Conservation (phyloP, 2,113 vertebrate genomes). For the Cnemophilus loriae region DNA sequence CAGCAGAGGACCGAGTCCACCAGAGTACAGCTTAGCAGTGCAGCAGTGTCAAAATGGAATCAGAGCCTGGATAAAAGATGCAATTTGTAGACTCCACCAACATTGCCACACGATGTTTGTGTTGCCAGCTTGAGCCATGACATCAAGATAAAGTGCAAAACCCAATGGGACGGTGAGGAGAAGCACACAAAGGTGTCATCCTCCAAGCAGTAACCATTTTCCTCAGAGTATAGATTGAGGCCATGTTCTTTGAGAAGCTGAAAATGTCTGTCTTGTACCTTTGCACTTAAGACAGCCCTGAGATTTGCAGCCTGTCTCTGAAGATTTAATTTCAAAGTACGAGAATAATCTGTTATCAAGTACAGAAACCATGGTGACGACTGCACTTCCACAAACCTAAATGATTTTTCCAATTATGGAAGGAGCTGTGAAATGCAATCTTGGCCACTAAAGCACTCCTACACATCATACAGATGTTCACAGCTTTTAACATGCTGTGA, state of each 20-base stretch:
- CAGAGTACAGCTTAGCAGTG: background rate
- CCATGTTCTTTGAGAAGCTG: background rate
- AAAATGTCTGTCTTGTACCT: background rate
- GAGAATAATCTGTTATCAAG: background rate
- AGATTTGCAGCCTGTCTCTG: background rate
- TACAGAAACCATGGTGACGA: background rate
- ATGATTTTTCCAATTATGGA: background rate
- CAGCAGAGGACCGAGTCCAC: background rate
- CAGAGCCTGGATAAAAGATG: background rate
- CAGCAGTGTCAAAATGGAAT: background rate
- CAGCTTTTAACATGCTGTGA: background rate
- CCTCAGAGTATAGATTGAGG: background rate
- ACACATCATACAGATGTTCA: background rate
- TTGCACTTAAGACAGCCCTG: background rate
- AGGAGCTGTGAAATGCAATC: background rate
- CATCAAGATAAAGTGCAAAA: background rate
- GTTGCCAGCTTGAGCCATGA: background rate
- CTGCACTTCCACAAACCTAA: background rate
- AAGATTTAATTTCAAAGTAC: background rate
- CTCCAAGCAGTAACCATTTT: background rate
- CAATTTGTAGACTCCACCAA: background rate
- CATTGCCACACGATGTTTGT: background rate
- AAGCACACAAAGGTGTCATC: background rate
- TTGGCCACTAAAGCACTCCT: background rate
- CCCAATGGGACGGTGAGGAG: background rate